Base-by-base conservation (phyloP, 2,888 invertebrate species). In the Dynastes tityus region DNA sequence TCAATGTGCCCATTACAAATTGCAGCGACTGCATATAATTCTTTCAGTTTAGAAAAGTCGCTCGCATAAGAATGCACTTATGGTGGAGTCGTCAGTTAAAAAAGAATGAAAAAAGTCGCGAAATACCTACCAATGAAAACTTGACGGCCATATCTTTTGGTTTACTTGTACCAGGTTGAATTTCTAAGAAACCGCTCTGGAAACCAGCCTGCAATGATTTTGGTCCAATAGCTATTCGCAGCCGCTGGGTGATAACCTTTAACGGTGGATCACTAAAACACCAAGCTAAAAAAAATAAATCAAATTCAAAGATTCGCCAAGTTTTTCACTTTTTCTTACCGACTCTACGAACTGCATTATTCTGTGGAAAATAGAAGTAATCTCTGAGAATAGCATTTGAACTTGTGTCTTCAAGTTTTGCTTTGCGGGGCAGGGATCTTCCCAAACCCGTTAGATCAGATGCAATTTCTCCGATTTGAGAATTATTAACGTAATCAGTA, bases 91-190 rank as follows among this genome's bases (percentile, higher is more conserved):
- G 8, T 37, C 45, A 45, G 0, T 11, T 45, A 45, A 45, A 9
- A 9, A 9, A 11, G 8, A 2, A 45, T 1, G 2, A 9, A 45
- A 9, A 45, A 8, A 8, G 11, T 5, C 37, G 11, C 45, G 11
- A 45, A 45, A 6, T 27, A 61, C 63, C 27, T 29, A 63, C 63
- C 63, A 63, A 29, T 32, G 63, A 63, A 63, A 32, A 63, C 32
- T 63, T 63, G 27, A 32, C 32, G n/a, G 63, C 32, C 29, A 63
- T 63, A 13, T 63, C 29, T 63, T 11, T 16, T 5, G 63, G 29
- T 63, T 63, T 63, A 63, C 22, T 32, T 32, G 9, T n/a, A 13
- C 29, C 29, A 3, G 27, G 13, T 29, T 1, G 63, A 63, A 63
- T 65, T 65, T 65, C 40, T n/a, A 40, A 16, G 1, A n/a, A 40